These are phyloP conservation scores for Jordanella pulchra DNA, from an alignment of 2,797 vertebrate genomes.

Conservation along the genomic window DNA sequence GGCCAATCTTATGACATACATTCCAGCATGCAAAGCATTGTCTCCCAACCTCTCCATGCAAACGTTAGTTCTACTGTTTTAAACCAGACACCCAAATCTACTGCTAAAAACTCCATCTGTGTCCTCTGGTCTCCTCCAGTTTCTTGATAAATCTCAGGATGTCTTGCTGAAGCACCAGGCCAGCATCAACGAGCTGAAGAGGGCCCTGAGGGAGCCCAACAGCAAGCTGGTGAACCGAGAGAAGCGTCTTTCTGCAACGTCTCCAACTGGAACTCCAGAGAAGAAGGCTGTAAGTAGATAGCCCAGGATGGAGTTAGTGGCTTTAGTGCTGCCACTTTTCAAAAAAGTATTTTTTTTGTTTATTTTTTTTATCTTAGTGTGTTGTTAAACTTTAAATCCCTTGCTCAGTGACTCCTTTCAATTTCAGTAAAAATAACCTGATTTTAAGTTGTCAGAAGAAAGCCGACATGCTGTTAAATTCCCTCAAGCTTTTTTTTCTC, in stretches of 20 bases:
- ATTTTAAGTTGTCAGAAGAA: too few species aligned
- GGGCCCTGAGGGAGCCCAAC: slow-evolving; percentile 94
- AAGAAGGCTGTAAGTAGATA: slow-evolving; percentile 84
- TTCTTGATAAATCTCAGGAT: slow-evolving; percentile 96
- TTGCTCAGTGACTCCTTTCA: background rate
- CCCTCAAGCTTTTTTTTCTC: too few species aligned
- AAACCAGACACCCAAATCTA: slow-evolving; percentile 6
- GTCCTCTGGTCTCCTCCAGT: slow-evolving; percentile 74
- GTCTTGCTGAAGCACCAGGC: slow-evolving; percentile 97
- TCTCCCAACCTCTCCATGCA: slow-evolving; percentile 15
- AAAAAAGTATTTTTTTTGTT: slow-evolving; percentile 10
- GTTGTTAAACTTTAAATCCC: slow-evolving; percentile 8
- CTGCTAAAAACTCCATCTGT: slow-evolving; percentile 13
- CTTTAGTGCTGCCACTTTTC: slow-evolving; percentile 20
- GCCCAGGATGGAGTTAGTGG: slow-evolving; percentile 2
- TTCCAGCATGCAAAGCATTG: slow-evolving; percentile 16
- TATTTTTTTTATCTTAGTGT: slow-evolving; percentile 19
- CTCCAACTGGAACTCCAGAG: slow-evolving; percentile 88
- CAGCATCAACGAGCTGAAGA: slow-evolving; percentile 98
- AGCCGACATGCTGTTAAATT: too few species aligned
- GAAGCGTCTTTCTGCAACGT: slow-evolving; percentile 87
- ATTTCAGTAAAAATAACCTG: too few species aligned
- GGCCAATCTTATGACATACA: slow-evolving; percentile 2
- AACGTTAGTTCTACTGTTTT: slow-evolving; percentile 12
- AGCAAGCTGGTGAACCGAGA: slow-evolving; percentile 93